These are phyloP conservation scores for Cheirogaleus major DNA, from an alignment of 2,797 vertebrate genomes.

Conservation along the genomic window DNA sequence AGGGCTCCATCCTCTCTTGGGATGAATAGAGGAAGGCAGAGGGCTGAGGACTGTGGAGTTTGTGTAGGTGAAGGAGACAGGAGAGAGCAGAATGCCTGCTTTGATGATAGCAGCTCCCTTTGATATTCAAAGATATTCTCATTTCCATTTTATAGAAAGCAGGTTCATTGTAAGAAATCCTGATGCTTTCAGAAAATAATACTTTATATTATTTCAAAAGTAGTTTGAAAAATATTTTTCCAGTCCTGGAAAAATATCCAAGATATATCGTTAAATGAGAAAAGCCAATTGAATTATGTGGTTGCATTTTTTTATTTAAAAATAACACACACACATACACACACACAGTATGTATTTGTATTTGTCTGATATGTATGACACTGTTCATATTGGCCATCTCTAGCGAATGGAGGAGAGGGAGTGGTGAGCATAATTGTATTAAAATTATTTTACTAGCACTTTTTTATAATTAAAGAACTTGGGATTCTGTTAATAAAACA, in stretches of 20 bases:
- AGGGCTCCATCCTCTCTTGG: fast-evolving
- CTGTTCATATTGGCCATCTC: not conserved
- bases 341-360: not conserved
- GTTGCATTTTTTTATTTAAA: not conserved
- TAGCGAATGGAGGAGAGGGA: not conserved
- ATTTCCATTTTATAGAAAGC: not conserved
- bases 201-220: not conserved
- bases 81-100: not conserved
- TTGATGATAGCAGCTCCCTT: not conserved
- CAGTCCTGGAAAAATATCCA: not conserved
- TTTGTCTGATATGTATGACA: not conserved
- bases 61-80: not conserved
- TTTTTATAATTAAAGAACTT: not conserved
- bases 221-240: not conserved
- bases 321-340: not conserved
- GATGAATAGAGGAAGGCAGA: not conserved
- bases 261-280: not conserved
- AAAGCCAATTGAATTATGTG: not conserved
- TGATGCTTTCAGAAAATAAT: not conserved
- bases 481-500: not conserved
- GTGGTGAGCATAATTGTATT: not conserved
- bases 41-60: fast-evolving
- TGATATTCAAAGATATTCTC: not conserved
- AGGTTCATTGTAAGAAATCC: not conserved
- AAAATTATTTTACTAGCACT: not conserved